Base-by-base conservation (phyloP, 1,140 invertebrate genomes). In the Meloidogyne hapla region DNA sequence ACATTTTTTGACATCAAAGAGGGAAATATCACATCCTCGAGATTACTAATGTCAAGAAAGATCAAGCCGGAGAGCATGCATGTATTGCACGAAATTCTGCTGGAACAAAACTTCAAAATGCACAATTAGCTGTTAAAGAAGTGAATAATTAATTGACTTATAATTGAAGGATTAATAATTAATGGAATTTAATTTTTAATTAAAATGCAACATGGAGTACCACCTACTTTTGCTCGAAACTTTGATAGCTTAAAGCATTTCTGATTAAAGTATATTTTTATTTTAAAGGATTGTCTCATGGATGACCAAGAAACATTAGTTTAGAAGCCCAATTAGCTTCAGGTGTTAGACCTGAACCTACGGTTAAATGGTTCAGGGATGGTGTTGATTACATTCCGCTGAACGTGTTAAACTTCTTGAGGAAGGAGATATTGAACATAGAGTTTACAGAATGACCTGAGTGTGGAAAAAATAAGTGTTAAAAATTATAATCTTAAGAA, bases 281-380 rank as follows among this genome's bases (percentile, higher is more conserved):
- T 70, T 70, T 40, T 6, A 25, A 8, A 73, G 61, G 84, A 86
- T 70, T 74, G 75, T 6, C 62, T 86, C 48, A 79, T 87, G 25
- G 78, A 83, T 38, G 85, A 87, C 61, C 90, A 92, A 26, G 92
- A 95, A 88, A 92, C 91, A 45, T 92, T 94, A 80, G 91, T 90
- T 61, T 94, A 40, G 92, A 91, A 62, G 91, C 96, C 81, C 91
- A 91, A 72, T 91, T 95, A 15, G 91, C 93, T 80, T 91, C 94
- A 0, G 91, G 93, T 80, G 93, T 93, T 1, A 92, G 93, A 83
- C 94, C 94, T 0, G 90, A 91, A 78, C 91, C 94, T 0, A 91
- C 90, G 69, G 75, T 86, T n/a, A 72, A 64, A 21, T 86, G 84
- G 84, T 68, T 83, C 3, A 80, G 78, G 61, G 84, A 86, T 74